Evolutionary conservation across 2,888 invertebrate genomes (phyloP), one percentile per base, ranked within the genome.

Genomic region (Hirtodrosophila trivittata): DNA sequence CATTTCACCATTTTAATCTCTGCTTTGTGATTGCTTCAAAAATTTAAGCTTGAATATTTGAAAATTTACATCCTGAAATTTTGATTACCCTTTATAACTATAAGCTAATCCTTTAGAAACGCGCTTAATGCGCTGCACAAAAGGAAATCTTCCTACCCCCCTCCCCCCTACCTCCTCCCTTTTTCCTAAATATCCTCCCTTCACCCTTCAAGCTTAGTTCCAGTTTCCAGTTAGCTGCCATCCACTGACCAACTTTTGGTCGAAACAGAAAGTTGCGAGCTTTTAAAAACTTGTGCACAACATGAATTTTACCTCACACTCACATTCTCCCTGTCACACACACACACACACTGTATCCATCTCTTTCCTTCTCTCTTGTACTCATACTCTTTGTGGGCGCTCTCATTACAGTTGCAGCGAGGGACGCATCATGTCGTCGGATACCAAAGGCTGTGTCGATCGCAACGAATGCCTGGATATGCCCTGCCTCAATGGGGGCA

Each of bases 401-500:
- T 35, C 25, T 38, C 42, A 10, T 58, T 54, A 21, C 69, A 97
- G 97, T 91, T 97, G 97, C 93, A 97, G 97, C 88, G 97, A 97
- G 92, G 97, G 97, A 90, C 95, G 95, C 91, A 93, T 97, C 89
- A 95, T 96, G 92, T 95, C 97, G 56, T 94, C 95, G 75, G 97
- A 97, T 91, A 94, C 94, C 87, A 97, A 97, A 91, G 96, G 96
- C 90, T 98, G 98, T 92, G 95, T 95, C 92, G 97, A 98, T 93
- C 96, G 97, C 91, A 97, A 98, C 92, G 98, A 98, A 92, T 98
- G 98, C 91, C 93, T 97, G 91, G 97, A 97, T 92, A 94, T 95
- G 91, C 97, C 97, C 66, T 98, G 98, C 91, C 93, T 96, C 88
- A 97, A 98, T 91, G 97, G 97, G 69, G 97, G 97, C 76, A 94